Evolutionary conservation across 2,113 vertebrate genomes (phyloP).

Genomic region (Zosterops hypoxanthus): DNA sequence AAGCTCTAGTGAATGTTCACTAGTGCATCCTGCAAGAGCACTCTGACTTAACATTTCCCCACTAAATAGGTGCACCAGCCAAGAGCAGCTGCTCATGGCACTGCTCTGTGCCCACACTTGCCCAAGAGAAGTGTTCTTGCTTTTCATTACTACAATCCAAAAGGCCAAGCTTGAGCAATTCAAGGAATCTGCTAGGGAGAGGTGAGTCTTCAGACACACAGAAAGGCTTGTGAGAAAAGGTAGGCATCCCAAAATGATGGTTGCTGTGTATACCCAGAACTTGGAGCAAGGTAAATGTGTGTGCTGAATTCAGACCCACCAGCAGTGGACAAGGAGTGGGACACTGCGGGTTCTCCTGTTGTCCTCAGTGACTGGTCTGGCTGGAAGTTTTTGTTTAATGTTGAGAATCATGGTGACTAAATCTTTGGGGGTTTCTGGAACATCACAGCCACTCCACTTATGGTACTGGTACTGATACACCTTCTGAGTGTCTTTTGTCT

Average conservation of each 20-base stretch:
- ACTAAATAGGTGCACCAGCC: background rate
- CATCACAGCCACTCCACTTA: constrained; percentile 77
- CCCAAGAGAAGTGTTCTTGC: background rate
- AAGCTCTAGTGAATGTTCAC: background rate
- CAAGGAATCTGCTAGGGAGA: background rate
- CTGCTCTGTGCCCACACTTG: rapidly evolving
- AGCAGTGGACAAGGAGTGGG: constrained; percentile 85
- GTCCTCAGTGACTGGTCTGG: constrained; percentile 24
- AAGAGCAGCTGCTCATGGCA: background rate
- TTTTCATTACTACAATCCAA: background rate
- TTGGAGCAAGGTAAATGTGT: background rate
- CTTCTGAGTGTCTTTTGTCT: constrained; percentile 85
- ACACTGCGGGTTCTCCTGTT: constrained; percentile 32
- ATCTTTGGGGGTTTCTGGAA: constrained; percentile 80
- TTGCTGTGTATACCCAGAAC: background rate
- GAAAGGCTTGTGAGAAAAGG: background rate
- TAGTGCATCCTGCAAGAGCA: background rate
- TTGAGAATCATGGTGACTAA: constrained; percentile 81
- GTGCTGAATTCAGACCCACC: constrained; percentile 71
- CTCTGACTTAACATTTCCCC: background rate
- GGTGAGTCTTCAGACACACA: background rate
- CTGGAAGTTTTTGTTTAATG: constrained; percentile 73
- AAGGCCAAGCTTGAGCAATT: background rate
- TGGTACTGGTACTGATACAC: constrained; percentile 88
- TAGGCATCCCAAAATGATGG: background rate